These are phyloP conservation scores for Bothrops jararaca DNA, from an alignment of 2,113 vertebrate genomes.

Conservation along the genomic window DNA sequence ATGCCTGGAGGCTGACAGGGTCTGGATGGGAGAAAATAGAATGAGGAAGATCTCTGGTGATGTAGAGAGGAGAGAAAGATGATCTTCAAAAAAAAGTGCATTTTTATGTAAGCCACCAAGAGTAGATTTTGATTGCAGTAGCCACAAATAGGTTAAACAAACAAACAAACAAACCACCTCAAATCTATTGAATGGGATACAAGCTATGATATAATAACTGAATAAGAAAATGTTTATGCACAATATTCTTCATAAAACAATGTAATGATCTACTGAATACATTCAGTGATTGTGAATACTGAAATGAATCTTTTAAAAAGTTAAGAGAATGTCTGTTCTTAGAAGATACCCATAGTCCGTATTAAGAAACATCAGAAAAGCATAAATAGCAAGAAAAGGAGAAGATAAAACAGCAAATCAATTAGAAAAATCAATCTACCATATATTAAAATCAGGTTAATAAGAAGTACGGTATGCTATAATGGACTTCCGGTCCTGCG, in stretches of 20 bases:
- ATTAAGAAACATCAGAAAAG: conserved; percentile 4
- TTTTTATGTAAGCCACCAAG: not conserved
- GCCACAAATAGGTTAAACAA: not conserved
- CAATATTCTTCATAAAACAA: not conserved
- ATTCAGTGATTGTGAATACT: not conserved
- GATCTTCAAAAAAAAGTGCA: too few species aligned
- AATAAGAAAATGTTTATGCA: not conserved
- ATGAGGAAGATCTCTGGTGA: not conserved
- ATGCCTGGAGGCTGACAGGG: not conserved
- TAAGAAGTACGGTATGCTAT: conserved; percentile 31
- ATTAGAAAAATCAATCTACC: conserved; percentile 33
- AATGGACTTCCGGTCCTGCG: not conserved
- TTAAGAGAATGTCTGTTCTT: not conserved
- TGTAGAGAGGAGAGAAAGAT: not conserved
- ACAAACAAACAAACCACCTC: not conserved
- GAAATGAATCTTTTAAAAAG: not conserved
- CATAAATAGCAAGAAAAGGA: not conserved
- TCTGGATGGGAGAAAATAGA: not conserved
- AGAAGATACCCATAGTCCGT: not conserved
- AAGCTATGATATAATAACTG: not conserved
- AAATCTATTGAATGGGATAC: not conserved
- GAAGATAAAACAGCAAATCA: conserved; percentile 12
- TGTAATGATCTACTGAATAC: not conserved
- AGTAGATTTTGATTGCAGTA: not conserved
- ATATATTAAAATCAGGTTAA: conserved; percentile 17